Percentiles rank a stretch among this genome's conserved stretches.
Evolutionary conservation across 35 echinoderm and acorn worm genomes (phyloP).

Genomic region (Holothuria glaberrima): DNA sequence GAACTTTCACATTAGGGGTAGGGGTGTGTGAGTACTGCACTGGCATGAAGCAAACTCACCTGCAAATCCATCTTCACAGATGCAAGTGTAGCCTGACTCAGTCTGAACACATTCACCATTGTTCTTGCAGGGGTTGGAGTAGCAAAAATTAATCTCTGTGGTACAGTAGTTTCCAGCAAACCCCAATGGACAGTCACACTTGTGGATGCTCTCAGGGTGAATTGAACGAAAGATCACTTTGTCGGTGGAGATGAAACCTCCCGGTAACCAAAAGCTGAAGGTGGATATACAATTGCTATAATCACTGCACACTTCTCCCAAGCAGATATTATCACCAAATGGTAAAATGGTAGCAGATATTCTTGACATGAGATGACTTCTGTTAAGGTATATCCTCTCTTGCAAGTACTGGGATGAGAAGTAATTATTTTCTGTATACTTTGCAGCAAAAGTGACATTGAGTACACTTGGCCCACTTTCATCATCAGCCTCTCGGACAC

Average conservation of each 20-base stretch:
- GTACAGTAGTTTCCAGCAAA: slow-evolving; percentile 96
- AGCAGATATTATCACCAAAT: slow-evolving; percentile 97
- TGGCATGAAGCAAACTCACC: slow-evolving; percentile 55
- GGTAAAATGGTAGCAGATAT: slow-evolving; percentile 81
- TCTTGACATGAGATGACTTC: slow-evolving; percentile 62
- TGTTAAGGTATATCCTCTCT: slow-evolving; percentile 87
- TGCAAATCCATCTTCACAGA: slow-evolving; percentile 82
- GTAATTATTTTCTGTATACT: slow-evolving; percentile 74
- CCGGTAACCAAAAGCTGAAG: slow-evolving; percentile 79
- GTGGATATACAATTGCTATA: slow-evolving; percentile 78
- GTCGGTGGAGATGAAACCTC: slow-evolving; percentile 82
- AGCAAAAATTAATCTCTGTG: slow-evolving; percentile 98
- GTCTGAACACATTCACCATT: slow-evolving; percentile 83
- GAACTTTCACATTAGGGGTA: no score
- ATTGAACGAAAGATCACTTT: slow-evolving; percentile 94
- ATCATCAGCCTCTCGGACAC: slow-evolving; percentile 66
- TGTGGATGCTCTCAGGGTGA: slow-evolving; percentile 88
- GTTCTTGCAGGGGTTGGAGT: slow-evolving; percentile 91
- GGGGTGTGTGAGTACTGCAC: no score
- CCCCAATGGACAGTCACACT: slow-evolving; percentile 92
- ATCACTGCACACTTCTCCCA: slow-evolving; percentile 84
- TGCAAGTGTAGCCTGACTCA: slow-evolving; percentile 86
- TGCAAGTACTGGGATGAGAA: slow-evolving; percentile 92
- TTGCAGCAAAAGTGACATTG: slow-evolving; percentile 94
- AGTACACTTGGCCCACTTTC: slow-evolving; percentile 46